Evolutionary conservation across 2,113 vertebrate species (phyloP).

Genomic region (Nothoprocta perdicaria): DNA sequence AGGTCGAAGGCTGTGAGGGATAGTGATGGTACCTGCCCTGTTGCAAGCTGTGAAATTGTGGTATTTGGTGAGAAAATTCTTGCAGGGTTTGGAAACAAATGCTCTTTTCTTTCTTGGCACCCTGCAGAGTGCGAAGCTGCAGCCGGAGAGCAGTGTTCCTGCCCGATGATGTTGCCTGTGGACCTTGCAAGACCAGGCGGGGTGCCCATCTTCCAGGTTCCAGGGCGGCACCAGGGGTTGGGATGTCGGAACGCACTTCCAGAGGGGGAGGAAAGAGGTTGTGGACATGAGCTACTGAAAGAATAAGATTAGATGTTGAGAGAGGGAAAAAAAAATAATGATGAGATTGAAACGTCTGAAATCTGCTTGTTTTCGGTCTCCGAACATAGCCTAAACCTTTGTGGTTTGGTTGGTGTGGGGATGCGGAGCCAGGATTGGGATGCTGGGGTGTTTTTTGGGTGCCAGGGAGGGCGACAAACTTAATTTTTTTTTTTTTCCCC

Average conservation of each 20-base stretch:
- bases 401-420: neutral
- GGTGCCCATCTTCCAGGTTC: too few relatives aligned
- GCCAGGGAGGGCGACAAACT: neutral
- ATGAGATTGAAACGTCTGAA: neutral
- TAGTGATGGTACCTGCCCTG: neutral
- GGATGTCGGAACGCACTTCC: neutral
- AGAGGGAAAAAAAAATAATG: neutral
- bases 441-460: neutral
- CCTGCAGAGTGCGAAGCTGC: neutral
- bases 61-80: neutral
- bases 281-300: neutral
- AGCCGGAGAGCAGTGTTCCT: too few relatives aligned
- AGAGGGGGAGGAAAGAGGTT: neutral
- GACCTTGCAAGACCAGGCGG: neutral
- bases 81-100: neutral
- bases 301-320: neutral
- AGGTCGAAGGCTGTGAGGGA: neutral
- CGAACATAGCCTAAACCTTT: accelerated
- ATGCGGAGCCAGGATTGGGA: neutral
- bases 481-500: neutral
- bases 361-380: neutral
- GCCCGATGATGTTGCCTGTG: accelerated
- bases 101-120: neutral
- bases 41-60: neutral
- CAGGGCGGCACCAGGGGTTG: neutral